Percentiles rank a stretch among this genome's conserved stretches.
phyloP scores from a whole-genome alignment of 2,113 vertebrate species.

The Muntiacus muntjak region DNA sequence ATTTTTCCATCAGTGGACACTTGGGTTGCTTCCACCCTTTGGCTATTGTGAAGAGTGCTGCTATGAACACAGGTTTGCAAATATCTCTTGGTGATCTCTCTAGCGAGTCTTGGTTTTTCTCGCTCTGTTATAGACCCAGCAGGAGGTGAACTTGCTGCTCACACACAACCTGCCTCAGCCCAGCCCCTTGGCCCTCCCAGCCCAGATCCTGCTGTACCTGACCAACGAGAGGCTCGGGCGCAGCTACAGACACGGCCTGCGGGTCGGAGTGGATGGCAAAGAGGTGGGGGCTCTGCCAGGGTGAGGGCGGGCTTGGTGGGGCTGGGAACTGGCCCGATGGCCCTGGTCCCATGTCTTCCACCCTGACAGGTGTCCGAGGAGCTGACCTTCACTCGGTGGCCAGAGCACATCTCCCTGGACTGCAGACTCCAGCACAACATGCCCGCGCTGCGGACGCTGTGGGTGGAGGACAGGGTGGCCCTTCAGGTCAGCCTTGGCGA shows the following conservation, averaged over 20 bases:
- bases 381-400: conserved; percentile 68
- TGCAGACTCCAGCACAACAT: conserved; percentile 81
- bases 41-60: background rate
- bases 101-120: background rate
- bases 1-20: background rate
- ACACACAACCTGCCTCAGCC: conserved; percentile 79
- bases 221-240: conserved; percentile 56
- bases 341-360: background rate
- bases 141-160: conserved; percentile 73
- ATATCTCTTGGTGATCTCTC: background rate
- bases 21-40: background rate
- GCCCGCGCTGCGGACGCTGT: conserved; percentile 72
- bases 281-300: conserved; percentile 71
- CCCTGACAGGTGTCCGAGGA: conserved; percentile 79
- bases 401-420: conserved; percentile 67
- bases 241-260: conserved; percentile 65
- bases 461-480: conserved; percentile 77
- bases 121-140: conserved; percentile 66
- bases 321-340: rapidly evolving
- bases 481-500: conserved; percentile 75
- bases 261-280: conserved; percentile 76
- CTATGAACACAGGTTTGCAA: rapidly evolving
- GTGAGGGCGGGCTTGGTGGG: rapidly evolving
- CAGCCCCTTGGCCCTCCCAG: conserved; percentile 78
- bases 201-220: conserved; percentile 68